phyloP scores from a whole-genome alignment of 2,888 invertebrate species.

The Embidobia sp. region DNA sequence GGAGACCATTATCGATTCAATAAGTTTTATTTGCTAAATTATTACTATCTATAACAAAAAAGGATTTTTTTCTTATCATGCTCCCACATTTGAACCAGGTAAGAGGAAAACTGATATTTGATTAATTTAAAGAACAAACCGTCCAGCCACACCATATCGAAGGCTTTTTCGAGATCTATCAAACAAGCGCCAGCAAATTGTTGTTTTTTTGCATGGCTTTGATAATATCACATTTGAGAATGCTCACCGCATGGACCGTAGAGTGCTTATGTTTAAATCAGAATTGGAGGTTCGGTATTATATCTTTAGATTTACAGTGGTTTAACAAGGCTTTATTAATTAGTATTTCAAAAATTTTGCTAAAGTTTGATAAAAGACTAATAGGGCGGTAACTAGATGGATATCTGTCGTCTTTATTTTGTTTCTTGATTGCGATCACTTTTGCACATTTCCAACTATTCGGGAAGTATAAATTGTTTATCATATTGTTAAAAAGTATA shows the following conservation, averaged over 20 bases:
- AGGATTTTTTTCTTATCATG: not conserved
- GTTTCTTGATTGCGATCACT: not conserved
- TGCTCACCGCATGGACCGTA: conserved; percentile 57
- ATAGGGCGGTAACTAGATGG: conserved; percentile 31
- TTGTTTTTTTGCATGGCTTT: not conserved
- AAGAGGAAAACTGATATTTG: not conserved
- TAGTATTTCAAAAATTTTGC: conserved; percentile 68
- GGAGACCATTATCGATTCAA: conserved; percentile 4
- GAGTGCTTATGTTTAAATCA: conserved; percentile 66
- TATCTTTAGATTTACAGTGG: conserved; percentile 40
- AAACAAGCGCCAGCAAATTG: conserved; percentile 13
- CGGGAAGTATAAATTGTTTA: not conserved
- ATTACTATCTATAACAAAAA: not conserved
- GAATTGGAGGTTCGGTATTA: conserved; percentile 67
- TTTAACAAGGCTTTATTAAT: conserved; percentile 53
- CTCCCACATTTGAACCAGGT: not conserved
- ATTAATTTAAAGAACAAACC: conserved; percentile 15
- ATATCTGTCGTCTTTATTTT: not conserved
- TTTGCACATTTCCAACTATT: not conserved
- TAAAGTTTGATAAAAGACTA: conserved; percentile 64
- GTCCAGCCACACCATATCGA: conserved; percentile 33
- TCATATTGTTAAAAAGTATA: not conserved
- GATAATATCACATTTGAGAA: conserved; percentile 48
- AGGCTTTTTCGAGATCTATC: conserved; percentile 26
- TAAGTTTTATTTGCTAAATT: not conserved